Evolutionary conservation across 2,113 vertebrate species (phyloP), one percentile per base, ranked within the genome.

Genomic region (Centropus unirufus): DNA sequence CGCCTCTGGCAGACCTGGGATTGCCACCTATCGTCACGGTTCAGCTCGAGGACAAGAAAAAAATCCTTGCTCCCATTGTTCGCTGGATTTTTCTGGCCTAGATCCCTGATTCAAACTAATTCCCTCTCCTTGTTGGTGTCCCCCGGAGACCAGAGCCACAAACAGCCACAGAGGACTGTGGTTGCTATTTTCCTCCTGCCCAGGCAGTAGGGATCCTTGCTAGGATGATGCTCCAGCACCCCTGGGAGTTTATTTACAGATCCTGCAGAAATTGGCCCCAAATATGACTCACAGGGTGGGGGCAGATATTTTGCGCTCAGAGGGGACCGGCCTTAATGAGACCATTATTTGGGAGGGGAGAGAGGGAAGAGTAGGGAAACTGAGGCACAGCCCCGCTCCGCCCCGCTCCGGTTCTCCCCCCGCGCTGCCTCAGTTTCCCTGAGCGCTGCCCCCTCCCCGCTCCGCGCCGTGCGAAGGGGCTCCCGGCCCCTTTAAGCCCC

Each of bases 401-500:
- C 23, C 12, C 36, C 11, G 22, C 19, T 7, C 29, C 19, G 5
- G 2, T 8, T 4, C 18, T 17, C 17, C 16, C 26, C 32, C 5
- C 20, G 49, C 29, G 8, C 51, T 80, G 73, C 83, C 92, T 88
- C 92, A 74, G 83, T 78, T 83, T 78, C 82, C 63, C 77, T 7
- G 3, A 34, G 27, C 32, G 21, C 73, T 30, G 46, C 44, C 21
- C 59, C 26, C 32, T 20, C 22, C 36, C 26, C 9, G 4, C 54
- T 24, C 29, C 30, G 11, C 51, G 32, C 44, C 36, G 3, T 8
- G 21, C 29, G 5, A 57, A 57, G 84, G 61, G 55, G 30, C 27
- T 87, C 89, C 84, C 68, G 47, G 77, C 12, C 42, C 78, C 90
- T 94, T 92, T 92, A 92, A 94, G 40, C 77, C 14, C 76, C 74